Conservation (phyloP, 2,113 vertebrate species). For the Neolamprologus kungweensis region DNA sequence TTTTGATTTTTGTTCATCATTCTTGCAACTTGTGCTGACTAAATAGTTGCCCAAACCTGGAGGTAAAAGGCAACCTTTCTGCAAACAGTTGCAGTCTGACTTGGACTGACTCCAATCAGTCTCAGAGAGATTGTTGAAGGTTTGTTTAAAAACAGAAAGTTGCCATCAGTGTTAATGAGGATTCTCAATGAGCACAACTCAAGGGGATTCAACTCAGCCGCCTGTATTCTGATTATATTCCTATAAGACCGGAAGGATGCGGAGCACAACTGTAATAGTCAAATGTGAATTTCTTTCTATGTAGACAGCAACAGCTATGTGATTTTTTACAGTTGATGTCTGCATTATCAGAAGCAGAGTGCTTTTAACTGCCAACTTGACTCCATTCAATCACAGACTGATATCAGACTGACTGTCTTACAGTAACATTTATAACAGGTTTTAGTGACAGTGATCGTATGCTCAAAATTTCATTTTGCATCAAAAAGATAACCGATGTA, state of each 20-base stretch:
- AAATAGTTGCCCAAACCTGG: background rate
- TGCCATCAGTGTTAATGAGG: background rate
- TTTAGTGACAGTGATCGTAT: accelerated
- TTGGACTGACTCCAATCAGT: background rate
- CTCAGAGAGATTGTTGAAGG: background rate
- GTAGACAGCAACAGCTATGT: background rate
- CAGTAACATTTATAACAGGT: background rate
- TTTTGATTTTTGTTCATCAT: background rate
- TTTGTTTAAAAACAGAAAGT: background rate
- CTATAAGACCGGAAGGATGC: accelerated
- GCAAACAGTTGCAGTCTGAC: background rate
- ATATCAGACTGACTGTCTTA: background rate
- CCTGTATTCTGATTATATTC: background rate
- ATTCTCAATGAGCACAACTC: background rate
- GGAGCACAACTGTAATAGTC: accelerated
- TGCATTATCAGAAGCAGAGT: background rate
- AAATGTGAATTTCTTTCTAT: background rate
- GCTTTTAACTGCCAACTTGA: background rate
- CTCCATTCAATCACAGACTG: background rate
- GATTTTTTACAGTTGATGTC: background rate
- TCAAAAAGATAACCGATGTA: background rate
- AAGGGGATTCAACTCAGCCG: background rate
- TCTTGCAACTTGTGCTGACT: background rate
- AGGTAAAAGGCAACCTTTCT: background rate
- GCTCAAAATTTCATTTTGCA: background rate